phyloP scores from a whole-genome alignment of 2,888 invertebrate genomes.

The Celastrina argiolus region DNA sequence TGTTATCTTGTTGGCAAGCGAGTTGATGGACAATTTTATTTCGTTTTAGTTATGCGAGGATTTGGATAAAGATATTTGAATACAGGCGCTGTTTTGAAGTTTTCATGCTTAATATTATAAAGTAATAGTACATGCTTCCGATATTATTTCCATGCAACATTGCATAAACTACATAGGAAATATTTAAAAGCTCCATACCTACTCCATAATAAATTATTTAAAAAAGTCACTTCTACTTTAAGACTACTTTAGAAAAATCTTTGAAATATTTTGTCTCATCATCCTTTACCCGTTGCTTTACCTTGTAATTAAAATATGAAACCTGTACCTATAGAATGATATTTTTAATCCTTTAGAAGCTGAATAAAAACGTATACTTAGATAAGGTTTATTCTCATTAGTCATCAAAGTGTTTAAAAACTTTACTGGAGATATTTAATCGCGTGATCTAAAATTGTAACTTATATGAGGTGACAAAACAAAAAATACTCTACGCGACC shows the following conservation, averaged over 20 bases:
- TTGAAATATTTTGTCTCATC: not conserved
- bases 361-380: not conserved
- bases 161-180: not conserved
- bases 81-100: not conserved
- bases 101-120: not conserved
- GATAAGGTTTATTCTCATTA: not conserved
- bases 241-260: not conserved
- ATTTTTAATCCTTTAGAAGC: not conserved
- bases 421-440: no score
- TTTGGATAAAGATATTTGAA: constrained; percentile 43
- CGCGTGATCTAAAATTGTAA: no score
- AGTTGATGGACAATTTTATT: constrained; percentile 61
- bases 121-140: no score
- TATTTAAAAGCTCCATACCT: not conserved
- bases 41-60: constrained; percentile 41
- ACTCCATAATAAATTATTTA: not conserved
- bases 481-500: no score
- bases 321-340: not conserved
- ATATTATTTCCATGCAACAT: not conserved
- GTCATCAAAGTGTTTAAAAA: no score
- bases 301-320: constrained; percentile 8
- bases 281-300: not conserved
- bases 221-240: not conserved
- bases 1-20: constrained; percentile 71
- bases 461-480: no score